These are phyloP conservation scores for Arge pagana DNA, from an alignment of 2,888 invertebrate genomes.

Conservation along the genomic window DNA sequence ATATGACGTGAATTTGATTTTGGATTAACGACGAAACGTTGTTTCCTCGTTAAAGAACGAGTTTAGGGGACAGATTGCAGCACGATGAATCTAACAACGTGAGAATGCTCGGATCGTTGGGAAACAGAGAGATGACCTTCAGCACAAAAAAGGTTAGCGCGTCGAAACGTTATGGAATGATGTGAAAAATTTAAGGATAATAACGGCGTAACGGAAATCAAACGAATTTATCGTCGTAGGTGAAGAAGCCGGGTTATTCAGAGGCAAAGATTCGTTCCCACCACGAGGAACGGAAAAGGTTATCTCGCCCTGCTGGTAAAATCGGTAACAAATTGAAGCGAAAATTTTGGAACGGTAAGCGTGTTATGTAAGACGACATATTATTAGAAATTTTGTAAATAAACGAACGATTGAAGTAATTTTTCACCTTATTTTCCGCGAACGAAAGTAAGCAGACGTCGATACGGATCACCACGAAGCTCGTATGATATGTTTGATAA, in stretches of 20 bases:
- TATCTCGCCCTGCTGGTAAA: conserved; percentile 63
- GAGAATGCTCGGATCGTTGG: conserved; percentile 65
- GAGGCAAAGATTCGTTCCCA: conserved; percentile 69
- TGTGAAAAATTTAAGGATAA: background rate
- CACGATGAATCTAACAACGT: conserved; percentile 63
- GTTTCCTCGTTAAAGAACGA: conserved; percentile 62
- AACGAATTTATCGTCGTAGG: conserved; percentile 31
- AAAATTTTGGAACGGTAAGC: conserved; percentile 17
- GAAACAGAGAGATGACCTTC: conserved; percentile 83
- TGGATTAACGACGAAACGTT: conserved; percentile 7
- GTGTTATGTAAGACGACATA: conserved; percentile 2
- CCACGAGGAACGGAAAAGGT: conserved; percentile 70
- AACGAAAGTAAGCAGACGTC: no score
- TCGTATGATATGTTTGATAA: no score
- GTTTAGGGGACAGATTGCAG: conserved; percentile 74
- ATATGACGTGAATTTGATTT: no score
- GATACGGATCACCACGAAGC: no score
- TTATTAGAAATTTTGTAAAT: conserved; percentile 4
- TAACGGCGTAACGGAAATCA: background rate
- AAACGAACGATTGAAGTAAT: conserved; percentile 1
- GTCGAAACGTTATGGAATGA: background rate
- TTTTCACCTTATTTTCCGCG: no score
- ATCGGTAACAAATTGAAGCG: conserved; percentile 56
- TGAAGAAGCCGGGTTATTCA: conserved; percentile 45
- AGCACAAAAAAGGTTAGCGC: conserved; percentile 62